phyloP scores from a whole-genome alignment of 2,797 vertebrate species.

The Sebastolobus alascanus region DNA sequence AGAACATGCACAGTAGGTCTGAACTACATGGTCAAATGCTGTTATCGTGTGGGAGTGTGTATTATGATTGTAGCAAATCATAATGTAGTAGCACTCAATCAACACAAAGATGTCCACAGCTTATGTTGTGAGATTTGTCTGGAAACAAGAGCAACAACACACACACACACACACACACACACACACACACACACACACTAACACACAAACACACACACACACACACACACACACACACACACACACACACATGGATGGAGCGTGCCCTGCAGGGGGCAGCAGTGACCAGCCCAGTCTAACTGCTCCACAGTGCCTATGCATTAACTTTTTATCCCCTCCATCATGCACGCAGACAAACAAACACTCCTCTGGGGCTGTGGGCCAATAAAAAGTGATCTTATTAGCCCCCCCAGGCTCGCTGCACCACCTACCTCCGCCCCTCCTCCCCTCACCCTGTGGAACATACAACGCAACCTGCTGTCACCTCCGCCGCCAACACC shows the following conservation, averaged over 20 bases:
- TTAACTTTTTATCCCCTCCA: slow-evolving; percentile 78
- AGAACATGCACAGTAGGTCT: slow-evolving; percentile 6
- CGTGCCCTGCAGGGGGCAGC: slow-evolving; percentile 84
- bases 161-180: neutral
- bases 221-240: slow-evolving; percentile 3
- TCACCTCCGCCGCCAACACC: slow-evolving; percentile 57
- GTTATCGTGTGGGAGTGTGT: slow-evolving; percentile 4
- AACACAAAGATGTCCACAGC: slow-evolving; percentile 41
- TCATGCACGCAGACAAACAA: slow-evolving; percentile 83
- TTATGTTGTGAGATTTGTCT: slow-evolving; percentile 46
- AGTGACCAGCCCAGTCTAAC: slow-evolving; percentile 74
- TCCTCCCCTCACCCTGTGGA: slow-evolving; percentile 57
- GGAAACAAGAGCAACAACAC: slow-evolving; percentile 17
- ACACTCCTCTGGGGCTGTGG: slow-evolving; percentile 78
- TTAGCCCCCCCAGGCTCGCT: slow-evolving; percentile 67
- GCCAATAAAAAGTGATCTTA: slow-evolving; percentile 83
- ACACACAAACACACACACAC: neutral
- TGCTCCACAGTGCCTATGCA: slow-evolving; percentile 61
- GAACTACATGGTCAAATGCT: slow-evolving; percentile 16
- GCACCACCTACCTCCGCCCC: slow-evolving; percentile 59
- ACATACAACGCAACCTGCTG: slow-evolving; percentile 71
- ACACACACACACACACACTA: neutral
- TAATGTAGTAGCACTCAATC: slow-evolving; percentile 26
- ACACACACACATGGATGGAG: slow-evolving; percentile 4
- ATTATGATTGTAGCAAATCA: slow-evolving; percentile 31